These are phyloP conservation scores for Daboia siamensis DNA, from an alignment of 2,113 vertebrate species.

Conservation along the genomic window DNA sequence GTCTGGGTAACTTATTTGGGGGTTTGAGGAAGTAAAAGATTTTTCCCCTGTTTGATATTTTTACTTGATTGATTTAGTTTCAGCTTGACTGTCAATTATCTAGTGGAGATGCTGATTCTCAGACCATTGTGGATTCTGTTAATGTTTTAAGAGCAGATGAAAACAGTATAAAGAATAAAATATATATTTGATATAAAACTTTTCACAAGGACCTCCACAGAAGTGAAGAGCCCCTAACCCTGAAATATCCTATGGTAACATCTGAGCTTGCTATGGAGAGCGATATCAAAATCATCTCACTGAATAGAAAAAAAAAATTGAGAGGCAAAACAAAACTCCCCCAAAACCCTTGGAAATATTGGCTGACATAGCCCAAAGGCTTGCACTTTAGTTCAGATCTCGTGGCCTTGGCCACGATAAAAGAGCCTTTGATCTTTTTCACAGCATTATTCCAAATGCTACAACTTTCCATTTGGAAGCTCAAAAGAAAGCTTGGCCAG, in stretches of 20 bases:
- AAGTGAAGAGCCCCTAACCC: neutral
- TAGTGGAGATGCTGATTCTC: too few relatives aligned
- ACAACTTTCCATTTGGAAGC: neutral
- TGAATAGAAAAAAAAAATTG: constrained; percentile 19
- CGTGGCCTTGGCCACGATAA: neutral
- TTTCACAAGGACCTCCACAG: neutral
- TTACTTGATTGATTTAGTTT: too few relatives aligned
- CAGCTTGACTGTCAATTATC: too few relatives aligned
- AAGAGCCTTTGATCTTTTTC: neutral
- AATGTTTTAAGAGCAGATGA: neutral
- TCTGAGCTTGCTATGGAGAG: constrained; percentile 10
- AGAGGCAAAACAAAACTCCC: neutral
- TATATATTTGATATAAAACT: neutral
- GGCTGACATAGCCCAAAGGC: neutral
- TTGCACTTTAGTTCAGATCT: neutral
- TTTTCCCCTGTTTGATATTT: too few relatives aligned
- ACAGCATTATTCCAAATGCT: neutral
- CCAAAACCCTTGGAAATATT: neutral
- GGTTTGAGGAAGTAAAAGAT: too few relatives aligned
- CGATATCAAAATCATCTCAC: constrained; percentile 39
- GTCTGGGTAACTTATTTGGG: too few relatives aligned
- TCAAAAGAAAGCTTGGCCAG: constrained; percentile 1
- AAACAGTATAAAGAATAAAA: neutral
- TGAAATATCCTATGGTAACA: neutral
- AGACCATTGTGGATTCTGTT: too few relatives aligned